These are phyloP conservation scores for Micronycteris hirsuta DNA, from an alignment of 2,113 vertebrate genomes.

Conservation along the genomic window DNA sequence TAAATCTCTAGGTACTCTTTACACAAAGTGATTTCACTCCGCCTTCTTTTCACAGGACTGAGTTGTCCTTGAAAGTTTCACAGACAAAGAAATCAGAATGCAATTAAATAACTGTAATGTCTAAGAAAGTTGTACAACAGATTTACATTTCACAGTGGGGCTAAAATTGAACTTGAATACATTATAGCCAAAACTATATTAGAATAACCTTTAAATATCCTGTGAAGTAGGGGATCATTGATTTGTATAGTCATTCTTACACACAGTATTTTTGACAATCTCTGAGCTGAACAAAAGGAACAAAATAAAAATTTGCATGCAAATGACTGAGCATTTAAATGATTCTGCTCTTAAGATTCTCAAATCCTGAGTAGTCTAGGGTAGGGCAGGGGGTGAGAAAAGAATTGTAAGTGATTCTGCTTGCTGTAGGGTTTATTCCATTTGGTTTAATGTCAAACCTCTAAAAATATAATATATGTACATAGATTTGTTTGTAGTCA, in stretches of 20 bases:
- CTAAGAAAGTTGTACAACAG: neutral
- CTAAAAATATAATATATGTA: neutral
- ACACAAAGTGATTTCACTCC: neutral
- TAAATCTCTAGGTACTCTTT: neutral
- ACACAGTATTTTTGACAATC: conserved; percentile 8
- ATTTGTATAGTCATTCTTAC: conserved; percentile 21
- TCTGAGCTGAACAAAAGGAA: conserved; percentile 5
- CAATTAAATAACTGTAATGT: neutral
- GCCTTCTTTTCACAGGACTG: neutral
- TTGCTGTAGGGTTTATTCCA: neutral
- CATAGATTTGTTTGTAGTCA: conserved; percentile 19
- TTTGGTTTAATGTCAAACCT: conserved; percentile 10
- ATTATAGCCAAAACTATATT: neutral
- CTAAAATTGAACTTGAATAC: neutral
- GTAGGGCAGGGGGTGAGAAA: neutral
- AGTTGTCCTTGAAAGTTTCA: conserved; percentile 7
- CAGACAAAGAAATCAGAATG: conserved; percentile 17
- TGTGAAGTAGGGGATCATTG: neutral
- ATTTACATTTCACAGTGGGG: neutral
- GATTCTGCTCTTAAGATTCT: conserved; percentile 23
- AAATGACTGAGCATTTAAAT: conserved; percentile 4
- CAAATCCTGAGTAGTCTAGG: neutral
- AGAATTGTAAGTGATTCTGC: conserved; percentile 18
- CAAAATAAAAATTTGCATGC: conserved; percentile 45
- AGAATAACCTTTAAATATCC: neutral